Conservation (phyloP, 2,797 vertebrate species). For the Florisuga fusca region DNA sequence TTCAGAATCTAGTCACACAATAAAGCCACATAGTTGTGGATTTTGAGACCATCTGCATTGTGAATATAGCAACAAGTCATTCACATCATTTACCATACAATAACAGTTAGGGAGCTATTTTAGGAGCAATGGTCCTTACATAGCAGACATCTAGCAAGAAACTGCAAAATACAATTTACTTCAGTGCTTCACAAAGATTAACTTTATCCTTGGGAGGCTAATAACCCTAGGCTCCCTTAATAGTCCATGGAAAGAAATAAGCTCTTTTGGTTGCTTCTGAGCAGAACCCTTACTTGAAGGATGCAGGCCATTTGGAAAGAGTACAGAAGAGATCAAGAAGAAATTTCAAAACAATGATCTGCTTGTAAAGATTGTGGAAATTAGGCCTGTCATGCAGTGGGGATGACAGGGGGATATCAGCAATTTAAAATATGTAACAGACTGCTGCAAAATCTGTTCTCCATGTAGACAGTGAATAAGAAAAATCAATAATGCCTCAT, state of each 20-base stretch:
- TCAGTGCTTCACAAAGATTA: constrained; percentile 62
- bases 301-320: neutral
- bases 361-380: neutral
- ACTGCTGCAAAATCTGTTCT: neutral
- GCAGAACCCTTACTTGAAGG: constrained; percentile 5
- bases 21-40: constrained; percentile 4
- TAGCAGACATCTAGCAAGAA: constrained; percentile 44
- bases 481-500: neutral
- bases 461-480: neutral
- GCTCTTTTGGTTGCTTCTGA: constrained; percentile 17
- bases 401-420: neutral
- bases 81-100: constrained; percentile 57
- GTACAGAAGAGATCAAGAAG: neutral
- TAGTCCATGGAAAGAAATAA: constrained; percentile 48
- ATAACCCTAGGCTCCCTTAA: constrained; percentile 53
- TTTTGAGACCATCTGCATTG: constrained; percentile 49
- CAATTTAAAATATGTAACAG: neutral
- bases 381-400: neutral
- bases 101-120: constrained; percentile 60
- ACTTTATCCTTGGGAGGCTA: constrained; percentile 64
- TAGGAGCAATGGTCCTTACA: constrained; percentile 63
- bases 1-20: constrained; percentile 46
- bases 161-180: constrained; percentile 59
- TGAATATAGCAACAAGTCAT: constrained; percentile 53
- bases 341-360: constrained; percentile 10